Base-by-base conservation (phyloP, 2,113 vertebrate species). In the Dendropsophus ebraccatus region DNA sequence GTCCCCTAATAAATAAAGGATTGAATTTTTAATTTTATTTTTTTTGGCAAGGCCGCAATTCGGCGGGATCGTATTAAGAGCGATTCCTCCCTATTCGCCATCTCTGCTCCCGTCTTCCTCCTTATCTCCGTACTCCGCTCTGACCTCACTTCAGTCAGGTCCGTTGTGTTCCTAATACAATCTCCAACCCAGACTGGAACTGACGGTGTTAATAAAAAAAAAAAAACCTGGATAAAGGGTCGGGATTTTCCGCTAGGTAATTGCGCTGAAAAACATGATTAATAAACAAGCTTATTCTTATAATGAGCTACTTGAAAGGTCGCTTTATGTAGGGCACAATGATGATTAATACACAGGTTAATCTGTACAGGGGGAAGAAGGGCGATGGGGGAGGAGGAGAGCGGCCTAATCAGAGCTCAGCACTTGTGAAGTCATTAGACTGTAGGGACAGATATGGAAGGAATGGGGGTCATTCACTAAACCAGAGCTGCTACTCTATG, bases 311-410 rank as follows among this genome's bases (percentile, higher is more conserved):
- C 50, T 25, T 35, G 49, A 56, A 56, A 50, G 50, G 50, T 56
- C 76, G 11, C 49, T 56, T 11, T 79, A 32, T 79, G 50, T 37
- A 79, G 50, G 13, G 32, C 50, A 58, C n/a, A 30, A 54, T 35
- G 76, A 79, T 56, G 76, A 79, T 79, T 54, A 79, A 79, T 79
- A 23, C 28, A 6, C 50, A 32, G 49, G 76, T 79, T 79, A 9
- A 79, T 79, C 54, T 56, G 50, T 35, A 35, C 4, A 62, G 60
- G 60, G 60, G 60, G 25, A 28, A 62, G 14, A 4, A n/a, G 28
- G 25, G 76, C 1, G 49, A 25, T 1, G 62, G 62, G 62, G 62
- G 25, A 65, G 62, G 23, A 11, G 12, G 74, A 1, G 12, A 2
- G 16, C 14, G 41, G 0, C 14, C 49, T 52, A 30, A 47, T 78